Percentiles rank a stretch among this genome's conserved stretches.
Conservation (phyloP, 2,888 invertebrate species). For the Ophion slaviceki region DNA sequence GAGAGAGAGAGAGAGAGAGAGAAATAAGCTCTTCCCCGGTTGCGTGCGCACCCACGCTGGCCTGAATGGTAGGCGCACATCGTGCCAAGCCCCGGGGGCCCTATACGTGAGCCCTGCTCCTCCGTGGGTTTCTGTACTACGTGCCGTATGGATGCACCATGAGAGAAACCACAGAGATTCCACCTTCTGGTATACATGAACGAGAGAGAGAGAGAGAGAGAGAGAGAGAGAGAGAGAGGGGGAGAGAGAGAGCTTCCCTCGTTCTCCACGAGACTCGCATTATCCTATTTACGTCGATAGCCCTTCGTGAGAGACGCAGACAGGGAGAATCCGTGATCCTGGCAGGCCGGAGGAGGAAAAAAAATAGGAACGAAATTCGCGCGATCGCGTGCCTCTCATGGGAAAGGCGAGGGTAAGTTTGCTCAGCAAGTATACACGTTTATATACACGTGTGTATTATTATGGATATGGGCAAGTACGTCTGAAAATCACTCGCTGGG, state of each 20-base stretch:
- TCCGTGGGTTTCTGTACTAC: conserved; percentile 34
- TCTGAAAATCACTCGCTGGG: conserved; percentile 20
- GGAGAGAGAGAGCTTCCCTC: conserved; percentile 61
- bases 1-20: conserved; percentile 6
- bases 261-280: conserved; percentile 63
- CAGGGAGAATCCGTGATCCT: conserved; percentile 51
- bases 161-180: conserved; percentile 67
- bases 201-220: conserved; percentile 40
- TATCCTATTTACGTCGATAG: conserved; percentile 72
- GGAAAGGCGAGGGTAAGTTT: conserved; percentile 65
- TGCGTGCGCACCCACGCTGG: conserved; percentile 81
- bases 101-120: conserved; percentile 40
- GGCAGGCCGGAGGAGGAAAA: conserved; percentile 60
- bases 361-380: conserved; percentile 27
- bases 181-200: conserved; percentile 12
- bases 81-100: conserved; percentile 59
- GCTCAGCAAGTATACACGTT: conserved; percentile 16
- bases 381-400: conserved; percentile 73
- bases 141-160: conserved; percentile 47
- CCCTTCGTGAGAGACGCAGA: conserved; percentile 65
- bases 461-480: neutral
- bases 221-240: neutral
- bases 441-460: conserved; percentile 5
- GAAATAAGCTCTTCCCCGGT: conserved; percentile 61
- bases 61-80: conserved; percentile 60